These are phyloP conservation scores for Perognathus longimembris DNA, from an alignment of 2,113 vertebrate species.

Conservation along the genomic window DNA sequence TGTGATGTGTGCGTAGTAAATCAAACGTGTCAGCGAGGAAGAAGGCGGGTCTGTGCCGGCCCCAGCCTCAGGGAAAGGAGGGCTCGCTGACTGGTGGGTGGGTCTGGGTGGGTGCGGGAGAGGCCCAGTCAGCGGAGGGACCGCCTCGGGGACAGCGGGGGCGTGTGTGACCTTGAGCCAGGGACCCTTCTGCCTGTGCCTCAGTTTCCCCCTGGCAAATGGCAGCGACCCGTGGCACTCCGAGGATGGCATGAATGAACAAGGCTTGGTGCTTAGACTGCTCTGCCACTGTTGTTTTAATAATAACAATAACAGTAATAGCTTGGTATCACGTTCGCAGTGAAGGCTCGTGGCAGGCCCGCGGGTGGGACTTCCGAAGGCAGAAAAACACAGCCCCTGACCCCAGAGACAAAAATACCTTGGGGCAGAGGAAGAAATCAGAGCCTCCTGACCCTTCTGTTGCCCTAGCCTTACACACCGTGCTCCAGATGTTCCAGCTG, in stretches of 20 bases:
- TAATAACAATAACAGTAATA: not conserved
- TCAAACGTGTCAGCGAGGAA: not conserved
- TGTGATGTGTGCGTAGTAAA: not conserved
- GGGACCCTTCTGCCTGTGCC: not conserved
- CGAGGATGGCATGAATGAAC: not conserved
- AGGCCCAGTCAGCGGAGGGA: not conserved
- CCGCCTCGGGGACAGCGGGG: not conserved
- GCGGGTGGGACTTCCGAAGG: not conserved
- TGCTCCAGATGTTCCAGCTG: slow-evolving; percentile 54
- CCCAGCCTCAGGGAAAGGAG: too few species aligned
- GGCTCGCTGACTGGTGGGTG: not conserved
- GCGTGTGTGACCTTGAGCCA: not conserved
- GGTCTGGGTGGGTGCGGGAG: not conserved
- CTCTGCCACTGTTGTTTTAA: slow-evolving; percentile 11
- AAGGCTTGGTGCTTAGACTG: not conserved
- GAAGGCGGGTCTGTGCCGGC: too few species aligned
- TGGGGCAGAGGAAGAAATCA: slow-evolving; percentile 16
- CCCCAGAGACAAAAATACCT: not conserved
- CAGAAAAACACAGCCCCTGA: not conserved
- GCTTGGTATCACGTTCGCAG: too few species aligned
- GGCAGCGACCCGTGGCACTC: not conserved
- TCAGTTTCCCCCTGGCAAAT: not conserved
- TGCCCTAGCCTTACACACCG: not conserved
- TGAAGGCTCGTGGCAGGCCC: too few species aligned
- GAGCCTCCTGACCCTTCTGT: not conserved